Conservation (phyloP, 2,888 invertebrate species). For the Micoletzkya japonica region DNA sequence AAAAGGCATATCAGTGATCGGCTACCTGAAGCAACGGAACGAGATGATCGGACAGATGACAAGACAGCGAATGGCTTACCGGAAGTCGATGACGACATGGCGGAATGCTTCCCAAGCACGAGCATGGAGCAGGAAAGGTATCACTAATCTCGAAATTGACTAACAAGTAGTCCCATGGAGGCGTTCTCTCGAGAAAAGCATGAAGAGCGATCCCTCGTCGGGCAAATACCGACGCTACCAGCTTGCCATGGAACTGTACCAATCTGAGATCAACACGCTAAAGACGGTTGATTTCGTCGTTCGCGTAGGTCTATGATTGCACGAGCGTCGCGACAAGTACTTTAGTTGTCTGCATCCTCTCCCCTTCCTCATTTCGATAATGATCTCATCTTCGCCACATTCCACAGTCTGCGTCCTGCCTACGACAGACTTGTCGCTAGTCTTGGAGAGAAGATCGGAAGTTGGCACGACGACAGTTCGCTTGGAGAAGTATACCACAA, state of each 20-base stretch:
- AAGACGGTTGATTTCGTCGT: conserved; percentile 18
- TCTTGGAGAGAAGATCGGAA: conserved; percentile 15
- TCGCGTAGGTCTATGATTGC: background rate
- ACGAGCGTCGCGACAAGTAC: background rate
- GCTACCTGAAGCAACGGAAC: too few species aligned
- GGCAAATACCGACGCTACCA: conserved; percentile 21
- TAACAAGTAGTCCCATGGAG: too few species aligned
- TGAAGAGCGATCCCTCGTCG: too few species aligned
- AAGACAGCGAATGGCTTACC: too few species aligned
- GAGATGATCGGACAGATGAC: too few species aligned
- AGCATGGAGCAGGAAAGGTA: too few species aligned
- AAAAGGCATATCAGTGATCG: too few species aligned
- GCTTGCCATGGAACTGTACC: conserved; percentile 20
- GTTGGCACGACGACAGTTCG: conserved; percentile 16
- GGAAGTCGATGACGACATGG: too few species aligned
- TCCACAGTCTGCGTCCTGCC: conserved; percentile 13
- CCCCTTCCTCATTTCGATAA: conserved; percentile 4
- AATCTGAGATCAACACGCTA: conserved; percentile 22
- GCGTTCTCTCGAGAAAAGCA: too few species aligned
- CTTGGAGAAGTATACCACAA: conserved; percentile 19
- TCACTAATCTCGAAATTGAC: too few species aligned
- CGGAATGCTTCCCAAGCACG: too few species aligned
- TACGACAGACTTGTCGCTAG: conserved; percentile 1
- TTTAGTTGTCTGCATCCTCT: conserved; percentile 7
- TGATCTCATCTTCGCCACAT: conserved; percentile 23